These are phyloP conservation scores for Monochamus alternatus DNA, from an alignment of 2,888 invertebrate species.

Conservation along the genomic window DNA sequence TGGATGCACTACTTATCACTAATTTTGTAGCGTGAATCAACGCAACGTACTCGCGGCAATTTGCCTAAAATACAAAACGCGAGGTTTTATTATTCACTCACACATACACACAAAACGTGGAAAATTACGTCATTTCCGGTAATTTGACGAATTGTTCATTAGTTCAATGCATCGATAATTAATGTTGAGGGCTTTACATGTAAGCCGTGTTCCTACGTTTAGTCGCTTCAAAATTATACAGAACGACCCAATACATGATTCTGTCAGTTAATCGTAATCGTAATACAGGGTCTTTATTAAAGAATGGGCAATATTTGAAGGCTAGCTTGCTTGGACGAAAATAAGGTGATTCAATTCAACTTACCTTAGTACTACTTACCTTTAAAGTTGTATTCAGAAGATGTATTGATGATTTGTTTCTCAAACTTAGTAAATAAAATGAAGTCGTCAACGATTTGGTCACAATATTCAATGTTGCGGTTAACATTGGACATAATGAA, in stretches of 20 bases:
- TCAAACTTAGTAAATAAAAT: no score
- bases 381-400: no score
- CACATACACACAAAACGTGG: conserved; percentile 55
- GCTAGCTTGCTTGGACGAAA: no score
- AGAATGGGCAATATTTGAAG: no score
- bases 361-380: no score
- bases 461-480: no score
- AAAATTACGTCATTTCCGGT: conserved; percentile 66
- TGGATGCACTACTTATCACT: conserved; percentile 58
- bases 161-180: conserved; percentile 68
- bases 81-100: conserved; percentile 56
- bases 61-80: conserved; percentile 58
- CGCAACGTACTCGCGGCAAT: conserved; percentile 49
- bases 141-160: conserved; percentile 67
- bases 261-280: no score
- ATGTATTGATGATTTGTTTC: no score
- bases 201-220: conserved; percentile 44
- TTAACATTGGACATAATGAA: no score
- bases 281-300: no score
- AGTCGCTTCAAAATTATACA: conserved; percentile 31
- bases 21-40: conserved; percentile 57
- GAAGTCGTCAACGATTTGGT: no score
- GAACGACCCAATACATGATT: background rate
- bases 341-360: no score
- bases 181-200: conserved; percentile 49